These are phyloP conservation scores for Cherax quadricarinatus DNA, from an alignment of 1,140 invertebrate genomes.

Conservation along the genomic window DNA sequence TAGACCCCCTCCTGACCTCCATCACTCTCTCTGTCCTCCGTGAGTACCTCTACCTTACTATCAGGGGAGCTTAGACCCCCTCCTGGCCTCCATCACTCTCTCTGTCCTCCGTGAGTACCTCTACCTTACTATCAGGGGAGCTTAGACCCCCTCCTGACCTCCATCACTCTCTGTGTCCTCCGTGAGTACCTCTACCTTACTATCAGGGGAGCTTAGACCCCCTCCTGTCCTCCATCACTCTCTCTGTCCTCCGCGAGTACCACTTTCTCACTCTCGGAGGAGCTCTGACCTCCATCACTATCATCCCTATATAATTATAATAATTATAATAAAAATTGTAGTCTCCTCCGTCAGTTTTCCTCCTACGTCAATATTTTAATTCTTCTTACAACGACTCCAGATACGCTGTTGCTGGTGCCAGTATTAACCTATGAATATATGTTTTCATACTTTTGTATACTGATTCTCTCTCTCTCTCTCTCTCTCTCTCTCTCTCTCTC, in stretches of 20 bases:
- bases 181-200: neutral
- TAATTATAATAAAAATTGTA: no score
- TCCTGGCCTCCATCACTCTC: conserved; percentile 23
- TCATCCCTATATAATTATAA: no score
- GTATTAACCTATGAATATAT: no score
- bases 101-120: conserved; percentile 35
- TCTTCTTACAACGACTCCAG: no score
- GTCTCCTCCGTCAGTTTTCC: conserved; percentile 21
- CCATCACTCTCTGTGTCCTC: conserved; percentile 45
- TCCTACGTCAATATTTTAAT: no score
- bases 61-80: neutral
- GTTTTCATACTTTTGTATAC: no score
- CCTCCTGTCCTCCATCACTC: conserved; percentile 14
- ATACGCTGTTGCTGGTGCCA: no score
- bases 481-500: neutral
- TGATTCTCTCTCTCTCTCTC: no score
- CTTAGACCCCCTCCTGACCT: neutral
- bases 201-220: neutral
- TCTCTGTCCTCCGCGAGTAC: neutral
- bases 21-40: conserved; percentile 16
- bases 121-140: conserved; percentile 15
- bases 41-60: neutral
- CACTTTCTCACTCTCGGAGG: neutral
- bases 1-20: neutral
- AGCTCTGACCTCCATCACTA: conserved; percentile 15